Evolutionary conservation across 2,113 vertebrate species (phyloP), one percentile per base, ranked within the genome.

Genomic region (Prochilodus magdalenae): DNA sequence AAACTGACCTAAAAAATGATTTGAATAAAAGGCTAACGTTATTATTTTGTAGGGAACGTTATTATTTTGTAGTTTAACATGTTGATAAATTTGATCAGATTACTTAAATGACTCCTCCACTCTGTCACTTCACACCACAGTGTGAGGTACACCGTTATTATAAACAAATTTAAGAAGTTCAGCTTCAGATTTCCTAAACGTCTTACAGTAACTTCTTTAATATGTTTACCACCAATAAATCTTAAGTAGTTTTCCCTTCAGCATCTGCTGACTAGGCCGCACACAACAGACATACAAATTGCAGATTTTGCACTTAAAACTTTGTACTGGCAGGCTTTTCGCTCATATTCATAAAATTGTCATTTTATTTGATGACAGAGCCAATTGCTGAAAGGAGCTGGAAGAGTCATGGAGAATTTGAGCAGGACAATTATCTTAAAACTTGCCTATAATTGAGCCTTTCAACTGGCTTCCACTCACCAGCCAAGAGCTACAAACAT

Each of bases 401-500:
- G 26, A 22, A 77, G 26, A 69, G 27, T 75, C 72, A 63, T 29
- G 27, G 29, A 44, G 53, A 80, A 80, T 76, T 15, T 76, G 73
- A 76, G 57, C 20, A 80, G 47, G 78, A 70, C 67, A 76, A 57
- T 76, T 84, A 80, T 84, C 69, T 72, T 20, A 65, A 70, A 80
- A 59, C 40, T 5, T 69, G 29, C 18, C 63, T 47, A 69, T 51
- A 65, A 83, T 71, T 33, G 26, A 70, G 36, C n/a, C 29, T 70
- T 57, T 57, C 62, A 49, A 14, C 66, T 77, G 15, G 14, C 27
- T 59, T 71, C 14, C 51, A 30, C n/a, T 27, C 22, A 22, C 40
- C 49, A 22, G 49, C 33, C 59, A 77, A 84, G 70, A 44, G 29
- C 49, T 63, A 77, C 74, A 83, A 26, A 53, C 53, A 69, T 57